Conservation (phyloP, 2,113 vertebrate species). For the Megatriorchis doriae region DNA sequence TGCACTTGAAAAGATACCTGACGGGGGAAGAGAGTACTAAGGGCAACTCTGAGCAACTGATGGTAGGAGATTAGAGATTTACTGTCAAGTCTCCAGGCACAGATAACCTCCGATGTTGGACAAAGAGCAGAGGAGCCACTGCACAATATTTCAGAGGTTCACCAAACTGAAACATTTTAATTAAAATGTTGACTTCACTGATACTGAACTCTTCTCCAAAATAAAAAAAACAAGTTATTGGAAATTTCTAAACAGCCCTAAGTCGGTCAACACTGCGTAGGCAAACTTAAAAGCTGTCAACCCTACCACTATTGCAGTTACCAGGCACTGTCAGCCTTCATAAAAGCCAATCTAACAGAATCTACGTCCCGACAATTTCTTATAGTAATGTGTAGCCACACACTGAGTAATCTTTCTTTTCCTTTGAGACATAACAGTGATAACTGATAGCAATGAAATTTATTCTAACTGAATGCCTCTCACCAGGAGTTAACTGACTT, state of each 20-base stretch:
- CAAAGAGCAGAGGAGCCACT: background rate
- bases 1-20: background rate
- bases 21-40: background rate
- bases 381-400: background rate
- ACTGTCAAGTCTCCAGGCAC: background rate
- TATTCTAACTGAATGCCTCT: background rate
- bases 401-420: background rate
- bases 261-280: background rate
- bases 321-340: background rate
- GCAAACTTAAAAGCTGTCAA: background rate
- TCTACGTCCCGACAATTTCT: background rate
- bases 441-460: background rate
- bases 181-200: rapidly evolving
- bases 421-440: background rate
- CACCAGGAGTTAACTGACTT: background rate
- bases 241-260: background rate
- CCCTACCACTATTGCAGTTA: background rate
- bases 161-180: background rate
- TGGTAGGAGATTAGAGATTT: background rate
- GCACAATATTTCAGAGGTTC: background rate
- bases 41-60: background rate
- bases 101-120: background rate
- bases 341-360: background rate
- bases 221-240: background rate
- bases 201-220: background rate